Percentiles rank a stretch among this genome's conserved stretches.
phyloP scores from a whole-genome alignment of 2,888 invertebrate species.

The Lacanobia wlatinum region DNA sequence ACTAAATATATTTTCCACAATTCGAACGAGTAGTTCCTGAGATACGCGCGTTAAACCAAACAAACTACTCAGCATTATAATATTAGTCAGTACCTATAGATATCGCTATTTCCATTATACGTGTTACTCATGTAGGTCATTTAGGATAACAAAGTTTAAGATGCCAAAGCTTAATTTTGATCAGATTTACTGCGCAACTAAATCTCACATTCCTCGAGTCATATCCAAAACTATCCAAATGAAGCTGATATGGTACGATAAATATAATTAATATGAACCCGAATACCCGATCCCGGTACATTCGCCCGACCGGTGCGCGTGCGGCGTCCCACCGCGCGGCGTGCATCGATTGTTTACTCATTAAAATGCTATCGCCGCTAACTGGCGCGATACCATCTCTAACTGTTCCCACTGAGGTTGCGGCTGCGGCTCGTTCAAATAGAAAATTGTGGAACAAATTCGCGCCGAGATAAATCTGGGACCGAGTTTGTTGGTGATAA shows the following conservation, averaged over 20 bases:
- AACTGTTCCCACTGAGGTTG: conserved; percentile 80
- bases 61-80: too few species aligned
- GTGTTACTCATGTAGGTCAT: too few species aligned
- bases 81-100: too few species aligned
- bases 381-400: conserved; percentile 86
- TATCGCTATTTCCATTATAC: too few species aligned
- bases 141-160: too few species aligned
- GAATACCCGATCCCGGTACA: conserved; percentile 25
- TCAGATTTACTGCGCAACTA: neutral
- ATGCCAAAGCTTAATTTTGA: neutral
- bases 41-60: too few species aligned
- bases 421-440: conserved; percentile 69
- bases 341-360: conserved; percentile 91
- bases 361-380: conserved; percentile 89
- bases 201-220: conserved; percentile 39
- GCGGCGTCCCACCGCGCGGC: conserved; percentile 88
- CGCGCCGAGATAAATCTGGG: conserved; percentile 65
- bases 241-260: conserved; percentile 13
- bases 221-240: conserved; percentile 15
- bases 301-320: conserved; percentile 75
- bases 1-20: too few species aligned
- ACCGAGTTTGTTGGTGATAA: conserved; percentile 13
- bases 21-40: too few species aligned
- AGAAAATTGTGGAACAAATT: conserved; percentile 77
- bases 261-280: neutral